These are phyloP conservation scores for Ashinkailepas kermadecensis DNA, from an alignment of 2,888 invertebrate genomes.

Conservation along the genomic window DNA sequence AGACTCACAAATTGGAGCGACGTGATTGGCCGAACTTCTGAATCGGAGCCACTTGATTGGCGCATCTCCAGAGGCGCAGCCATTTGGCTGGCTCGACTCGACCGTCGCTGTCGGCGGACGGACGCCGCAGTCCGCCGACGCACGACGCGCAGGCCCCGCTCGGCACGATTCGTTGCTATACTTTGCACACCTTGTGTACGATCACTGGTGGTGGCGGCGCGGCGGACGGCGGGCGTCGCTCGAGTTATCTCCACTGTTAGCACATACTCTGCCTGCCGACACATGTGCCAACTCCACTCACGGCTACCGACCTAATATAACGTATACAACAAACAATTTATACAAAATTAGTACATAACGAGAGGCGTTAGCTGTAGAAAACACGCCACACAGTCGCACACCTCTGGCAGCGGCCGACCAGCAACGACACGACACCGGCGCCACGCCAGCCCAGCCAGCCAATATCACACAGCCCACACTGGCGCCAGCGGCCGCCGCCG, in stretches of 20 bases:
- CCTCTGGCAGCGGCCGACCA: too few relatives aligned
- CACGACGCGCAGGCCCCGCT: neutral
- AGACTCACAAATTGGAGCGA: neutral
- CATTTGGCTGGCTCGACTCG: neutral
- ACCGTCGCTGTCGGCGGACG: neutral
- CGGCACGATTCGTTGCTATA: conserved; percentile 1
- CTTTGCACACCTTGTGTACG: neutral
- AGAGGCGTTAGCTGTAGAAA: conserved; percentile 20
- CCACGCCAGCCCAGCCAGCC: neutral
- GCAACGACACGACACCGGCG: too few relatives aligned
- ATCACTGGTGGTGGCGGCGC: neutral
- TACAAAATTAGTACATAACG: conserved; percentile 23
- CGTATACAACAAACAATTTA: conserved; percentile 4
- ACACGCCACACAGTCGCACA: neutral
- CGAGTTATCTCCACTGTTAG: neutral
- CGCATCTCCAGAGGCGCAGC: neutral
- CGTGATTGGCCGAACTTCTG: neutral
- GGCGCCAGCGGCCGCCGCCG: neutral
- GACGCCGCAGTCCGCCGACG: too few relatives aligned
- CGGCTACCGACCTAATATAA: neutral
- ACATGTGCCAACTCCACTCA: neutral
- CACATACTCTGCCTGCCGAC: neutral
- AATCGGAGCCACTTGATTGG: neutral
- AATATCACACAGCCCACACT: neutral
- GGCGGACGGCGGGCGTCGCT: neutral